Percentiles rank a stretch among this genome's conserved stretches.
These are phyloP conservation scores for Cepaea hortensis DNA, from an alignment of 2,888 invertebrate species.

Conservation along the genomic window DNA sequence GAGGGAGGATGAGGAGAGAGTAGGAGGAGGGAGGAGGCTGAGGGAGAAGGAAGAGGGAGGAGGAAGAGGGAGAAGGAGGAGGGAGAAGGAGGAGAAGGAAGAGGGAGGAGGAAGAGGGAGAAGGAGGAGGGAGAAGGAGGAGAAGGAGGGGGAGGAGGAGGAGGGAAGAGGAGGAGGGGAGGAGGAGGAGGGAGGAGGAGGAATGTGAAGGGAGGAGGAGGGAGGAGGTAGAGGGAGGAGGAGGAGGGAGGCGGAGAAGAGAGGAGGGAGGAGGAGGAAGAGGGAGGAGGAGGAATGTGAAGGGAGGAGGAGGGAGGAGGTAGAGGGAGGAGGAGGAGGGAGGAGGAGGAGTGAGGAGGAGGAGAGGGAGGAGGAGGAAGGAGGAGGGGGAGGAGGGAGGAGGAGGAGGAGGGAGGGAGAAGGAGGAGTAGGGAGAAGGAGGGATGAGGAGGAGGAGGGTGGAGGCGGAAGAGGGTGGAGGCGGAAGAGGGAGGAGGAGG, in stretches of 20 bases:
- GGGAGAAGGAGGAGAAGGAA: neutral
- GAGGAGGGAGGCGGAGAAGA: no score
- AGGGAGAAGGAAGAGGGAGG: neutral
- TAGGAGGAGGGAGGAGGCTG: no score
- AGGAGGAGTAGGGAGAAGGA: no score
- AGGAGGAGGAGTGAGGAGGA: no score
- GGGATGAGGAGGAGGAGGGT: no score
- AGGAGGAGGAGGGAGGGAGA: neutral
- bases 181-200: neutral
- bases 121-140: neutral
- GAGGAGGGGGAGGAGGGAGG: neutral
- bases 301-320: neutral
- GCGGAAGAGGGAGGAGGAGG: no score
- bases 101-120: slow-evolving; percentile 3
- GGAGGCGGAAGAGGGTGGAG: no score
- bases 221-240: no score
- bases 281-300: no score
- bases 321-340: neutral
- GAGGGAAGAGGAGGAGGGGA: neutral
- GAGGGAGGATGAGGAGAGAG: no score
- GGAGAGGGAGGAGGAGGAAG: neutral
- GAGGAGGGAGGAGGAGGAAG: no score
- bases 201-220: no score
- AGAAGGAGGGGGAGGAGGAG: neutral
- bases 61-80: neutral